Conservation (phyloP, 2,797 vertebrate genomes). For the Buceros bicornis region DNA sequence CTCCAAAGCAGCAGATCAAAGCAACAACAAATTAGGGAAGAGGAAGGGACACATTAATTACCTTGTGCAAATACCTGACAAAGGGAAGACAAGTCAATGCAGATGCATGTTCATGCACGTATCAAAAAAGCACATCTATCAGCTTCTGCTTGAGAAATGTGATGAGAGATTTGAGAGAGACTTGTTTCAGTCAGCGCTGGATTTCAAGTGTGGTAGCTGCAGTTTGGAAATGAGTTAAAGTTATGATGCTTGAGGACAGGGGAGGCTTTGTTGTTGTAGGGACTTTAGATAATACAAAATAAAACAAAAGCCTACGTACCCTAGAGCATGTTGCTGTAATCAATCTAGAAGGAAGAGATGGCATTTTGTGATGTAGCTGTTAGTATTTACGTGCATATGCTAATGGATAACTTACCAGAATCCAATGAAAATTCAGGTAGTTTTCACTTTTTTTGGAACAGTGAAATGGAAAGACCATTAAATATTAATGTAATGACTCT, state of each 20-base stretch:
- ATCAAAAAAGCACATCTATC: neutral
- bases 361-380: neutral
- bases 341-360: neutral
- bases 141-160: neutral
- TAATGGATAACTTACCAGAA: neutral
- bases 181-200: neutral
- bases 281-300: neutral
- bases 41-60: neutral
- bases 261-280: neutral
- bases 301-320: neutral
- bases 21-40: neutral
- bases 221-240: neutral
- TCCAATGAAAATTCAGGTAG: neutral
- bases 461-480: neutral
- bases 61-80: neutral
- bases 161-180: neutral
- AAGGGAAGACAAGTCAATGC: neutral
- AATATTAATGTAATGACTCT: neutral
- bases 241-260: neutral
- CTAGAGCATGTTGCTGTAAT: neutral
- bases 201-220: neutral
- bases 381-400: neutral
- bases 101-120: fast-evolving
- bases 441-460: neutral
- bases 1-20: neutral